Evolutionary conservation across 2,888 invertebrate species (phyloP), one percentile per base, ranked within the genome.

Genomic region (Petrolisthes cinctipes): DNA sequence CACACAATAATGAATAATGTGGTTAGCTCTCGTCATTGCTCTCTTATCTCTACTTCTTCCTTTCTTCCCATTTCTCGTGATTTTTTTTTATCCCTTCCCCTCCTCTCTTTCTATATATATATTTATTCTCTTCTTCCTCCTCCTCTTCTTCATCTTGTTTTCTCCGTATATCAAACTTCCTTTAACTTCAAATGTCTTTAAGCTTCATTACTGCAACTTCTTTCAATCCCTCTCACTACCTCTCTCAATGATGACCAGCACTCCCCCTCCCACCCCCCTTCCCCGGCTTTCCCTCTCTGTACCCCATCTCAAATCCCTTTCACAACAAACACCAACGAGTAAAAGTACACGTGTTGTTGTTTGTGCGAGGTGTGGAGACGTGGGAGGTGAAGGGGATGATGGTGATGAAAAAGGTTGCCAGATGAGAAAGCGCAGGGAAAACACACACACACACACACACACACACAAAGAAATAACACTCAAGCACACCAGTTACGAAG

Each of bases 71-170:
- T n/a, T 23, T 73, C 73, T 7, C n/a, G 53, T n/a, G 17, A 51
- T 14, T n/a, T 53, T 17, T n/a, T 79, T 20, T 11, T 54, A 54
- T 20, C 57, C 80, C 20, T 57, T 57, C 20, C 80, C 23, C 57
- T 9, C 54, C 78, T 78, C 78, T 17, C n/a, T 14, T 5, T 51
- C 4, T 78, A 0, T 61, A 23, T 5, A 37, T 7, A 17, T 11
- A 53, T 5, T 1, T 79, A 53, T 79, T 79, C 78, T 79, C 78
- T 54, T 54, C 54, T 54, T 79, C 78, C 54, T 54, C 54, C 9
- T 61, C 11, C 1, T 54, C 53, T 79, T 54, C 54, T 54, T 79
- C 78, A 54, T 54, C 54, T 53, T 75, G 17, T 53, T 75, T 53
- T 75, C 23, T 75, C 75, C 51, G 66, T 11, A 14, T 17, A 14